Percentiles rank a stretch among this genome's conserved stretches.
phyloP scores from a whole-genome alignment of 2,113 vertebrate genomes.

The Larimichthys crocea region DNA sequence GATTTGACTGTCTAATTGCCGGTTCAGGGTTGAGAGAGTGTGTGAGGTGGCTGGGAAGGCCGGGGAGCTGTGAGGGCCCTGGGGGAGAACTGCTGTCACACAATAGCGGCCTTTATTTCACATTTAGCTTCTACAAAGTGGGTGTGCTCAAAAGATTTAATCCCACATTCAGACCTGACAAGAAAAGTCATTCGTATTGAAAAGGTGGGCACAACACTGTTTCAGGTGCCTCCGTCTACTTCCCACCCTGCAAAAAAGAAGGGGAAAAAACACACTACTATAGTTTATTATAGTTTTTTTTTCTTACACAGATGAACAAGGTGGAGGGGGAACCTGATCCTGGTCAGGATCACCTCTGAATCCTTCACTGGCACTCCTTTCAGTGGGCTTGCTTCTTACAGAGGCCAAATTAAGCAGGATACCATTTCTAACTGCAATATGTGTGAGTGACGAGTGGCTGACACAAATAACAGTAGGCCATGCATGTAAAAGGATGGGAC shows the following conservation, averaged over 20 bases:
- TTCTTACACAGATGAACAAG: constrained; percentile 22
- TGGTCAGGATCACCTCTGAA: constrained; percentile 54
- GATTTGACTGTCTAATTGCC: constrained; percentile 77
- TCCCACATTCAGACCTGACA: constrained; percentile 81
- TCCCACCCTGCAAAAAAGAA: constrained; percentile 28
- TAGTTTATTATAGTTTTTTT: constrained; percentile 47
- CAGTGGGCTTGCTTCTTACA: constrained; percentile 43
- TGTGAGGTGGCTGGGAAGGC: constrained; percentile 66
- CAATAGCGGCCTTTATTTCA: constrained; percentile 82
- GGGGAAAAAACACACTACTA: constrained; percentile 36
- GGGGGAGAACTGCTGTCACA: constrained; percentile 60
- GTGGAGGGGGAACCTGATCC: constrained; percentile 70
- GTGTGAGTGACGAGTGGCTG: constrained; percentile 64
- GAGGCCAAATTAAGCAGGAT: constrained; percentile 46
- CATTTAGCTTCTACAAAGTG: constrained; percentile 82
- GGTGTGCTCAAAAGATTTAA: constrained; percentile 82
- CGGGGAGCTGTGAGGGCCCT: constrained; percentile 54
- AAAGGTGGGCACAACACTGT: constrained; percentile 79
- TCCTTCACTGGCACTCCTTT: constrained; percentile 33
- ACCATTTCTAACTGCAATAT: constrained; percentile 60
- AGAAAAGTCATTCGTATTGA: constrained; percentile 81
- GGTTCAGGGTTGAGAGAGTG: constrained; percentile 68
- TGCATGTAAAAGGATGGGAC: constrained; percentile 64
- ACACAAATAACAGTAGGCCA: constrained; percentile 63
- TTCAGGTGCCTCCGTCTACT: constrained; percentile 72